Base-by-base conservation (phyloP, 2,113 vertebrate genomes). In the Porphyrio hochstetteri region DNA sequence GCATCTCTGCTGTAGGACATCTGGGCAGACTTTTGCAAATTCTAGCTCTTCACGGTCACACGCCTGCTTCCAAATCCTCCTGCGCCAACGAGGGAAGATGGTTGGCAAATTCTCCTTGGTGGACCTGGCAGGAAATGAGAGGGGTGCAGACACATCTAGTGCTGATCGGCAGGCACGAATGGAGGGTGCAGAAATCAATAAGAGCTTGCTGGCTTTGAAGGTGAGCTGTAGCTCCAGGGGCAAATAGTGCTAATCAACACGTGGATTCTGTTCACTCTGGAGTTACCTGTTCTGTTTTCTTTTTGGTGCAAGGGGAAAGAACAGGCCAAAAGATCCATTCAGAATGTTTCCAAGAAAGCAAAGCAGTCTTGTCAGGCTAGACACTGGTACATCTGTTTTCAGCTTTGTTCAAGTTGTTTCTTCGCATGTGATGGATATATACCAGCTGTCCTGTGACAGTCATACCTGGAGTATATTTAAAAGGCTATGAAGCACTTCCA, bases 121-220 rank as follows among this genome's bases (percentile, higher is more conserved):
- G 38, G 99, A 99, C 95, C 97, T 99, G 96, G 99, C 99, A n/a
- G 99, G 99, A 59, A 99, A 99, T 2, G 99, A 99, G 96, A 98
- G 99, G 42, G 99, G 99, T 17, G 99, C 98, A 1, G 99, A 99
- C 44, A 99, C 99, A 25, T 98, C 98, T 67, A 99, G 98, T 93
- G 99, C 98, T 40, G 99, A 99, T 96, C 98, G 99, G 80, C 98
- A 98, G 97, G 99, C 99, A 52, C 97, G 99, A 77, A 98, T 99
- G 95, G 99, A 99, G 97, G 99, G 98, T 1, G 98, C 99, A 7
- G 99, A 99, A 97, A 99, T 99, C 97, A 99, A 99, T 96, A 99
- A 99, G 90, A 99, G 99, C 93, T 98, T 99, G 35, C 97, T 99
- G 96, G 99, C 99, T 72, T 97, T 99, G 60, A 99, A 99, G 99